Evolutionary conservation across 2,113 vertebrate species (phyloP), one percentile per base, ranked within the genome.

Genomic region (Sinocyclocheilus anophthalmus): DNA sequence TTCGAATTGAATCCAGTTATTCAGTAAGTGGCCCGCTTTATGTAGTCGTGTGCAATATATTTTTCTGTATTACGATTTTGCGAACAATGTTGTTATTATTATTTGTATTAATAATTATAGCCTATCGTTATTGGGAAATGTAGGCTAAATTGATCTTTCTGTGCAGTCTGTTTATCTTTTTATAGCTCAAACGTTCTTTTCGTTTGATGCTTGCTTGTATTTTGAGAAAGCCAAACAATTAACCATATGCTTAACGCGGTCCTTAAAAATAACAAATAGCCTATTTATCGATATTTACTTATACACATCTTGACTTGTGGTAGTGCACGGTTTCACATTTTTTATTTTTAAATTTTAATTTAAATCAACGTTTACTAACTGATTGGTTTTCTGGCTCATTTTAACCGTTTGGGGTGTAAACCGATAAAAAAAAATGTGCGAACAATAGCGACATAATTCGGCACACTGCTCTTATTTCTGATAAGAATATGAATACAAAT

Each of bases 1-100:
- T 81, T 61, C 65, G 12, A 69, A 75, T 24, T 77, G 67, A 75
- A 63, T 30, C 33, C 30, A 67, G 67, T 48, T 57, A 59, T 86
- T 86, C 24, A 61, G 88, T 89, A 89, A 89, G 88, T 89, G 84
- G 11, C 69, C 9, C 18, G n/a, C 8, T 20, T 76, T 63, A 11
- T 42, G 16, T 8, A 18, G 24, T 20, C 26, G 16, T 73, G 92
- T 57, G 1, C 91, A 86, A 89, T 16, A 50, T 30, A 24, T 48
- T 16, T 3, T 67, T 33, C 1, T 24, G 12, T 0, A 39, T 61
- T 67, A 81, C 5, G 84, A 67, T 57, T 83, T 76, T 33, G 53
- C 24, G 16, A 73, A 72, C 5, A 2, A 24, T 37, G n/a, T 63
- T 63, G 75, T 48, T 87, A 59, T 88, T 67, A 83, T 83, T 79